Evolutionary conservation across 2,797 vertebrate genomes (phyloP), one percentile per base, ranked within the genome.

Genomic region (Premnoplex brunnescens): DNA sequence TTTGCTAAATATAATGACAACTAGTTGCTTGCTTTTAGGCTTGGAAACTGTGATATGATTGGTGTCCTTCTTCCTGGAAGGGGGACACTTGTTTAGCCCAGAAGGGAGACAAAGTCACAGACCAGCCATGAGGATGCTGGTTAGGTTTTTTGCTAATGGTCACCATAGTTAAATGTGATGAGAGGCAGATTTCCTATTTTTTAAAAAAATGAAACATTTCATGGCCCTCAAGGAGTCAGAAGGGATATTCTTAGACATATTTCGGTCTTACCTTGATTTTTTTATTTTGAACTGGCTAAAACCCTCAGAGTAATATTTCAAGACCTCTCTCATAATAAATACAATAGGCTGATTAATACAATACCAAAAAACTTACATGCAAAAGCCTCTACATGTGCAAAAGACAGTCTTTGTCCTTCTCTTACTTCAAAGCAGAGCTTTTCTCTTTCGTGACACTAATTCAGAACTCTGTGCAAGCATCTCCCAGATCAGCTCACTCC

Each of bases 371-470:
- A 60, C 22, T 32, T 60, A n/a, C 3, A 49, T 13, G 51, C 17
- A 52, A 83, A 88, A 84, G 10, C 30, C 41, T 83, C 48, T 55
- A 64, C 19, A 36, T 14, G 37, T 20, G 26, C 36, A 81, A 72
- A 89, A 63, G 15, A 48, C 11, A 41, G 8, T 20, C 32, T 85
- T 78, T 60, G 52, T 56, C 66, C 54, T 72, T 72, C 41, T 72
- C 41, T 62, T 49, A 12, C 22, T 76, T 75, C 59, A 63, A 85
- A 92, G 22, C 14, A 59, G 36, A 80, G 26, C 11, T 68, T 58
- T 54, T 77, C 22, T 32, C 27, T 73, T 46, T 41, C 27, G 9
- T 27, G 10, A 18, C 0, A 0, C 23, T 14, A 11, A 30, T 48
- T 59, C 68, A 86, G 66, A 88, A 56, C 43, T 73, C 15, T 10